Evolutionary conservation across 2,888 invertebrate genomes (phyloP).

Genomic region (Drosophila cracens): DNA sequence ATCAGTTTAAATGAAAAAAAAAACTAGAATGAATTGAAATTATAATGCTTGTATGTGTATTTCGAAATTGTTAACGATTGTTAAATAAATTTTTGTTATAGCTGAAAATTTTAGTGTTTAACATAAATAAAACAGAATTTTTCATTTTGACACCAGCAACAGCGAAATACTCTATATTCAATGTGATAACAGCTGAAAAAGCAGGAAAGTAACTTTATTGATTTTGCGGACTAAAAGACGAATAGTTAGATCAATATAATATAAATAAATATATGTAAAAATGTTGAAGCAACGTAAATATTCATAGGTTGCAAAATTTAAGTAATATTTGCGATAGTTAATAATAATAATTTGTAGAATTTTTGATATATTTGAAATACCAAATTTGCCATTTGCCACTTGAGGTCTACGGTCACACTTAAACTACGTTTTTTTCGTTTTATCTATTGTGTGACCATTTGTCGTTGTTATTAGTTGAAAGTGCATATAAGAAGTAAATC

Average conservation of each 20-base stretch:
- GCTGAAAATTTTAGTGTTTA: background rate
- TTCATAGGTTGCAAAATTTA: background rate
- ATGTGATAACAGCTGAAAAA: background rate
- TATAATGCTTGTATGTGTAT: constrained; percentile 9
- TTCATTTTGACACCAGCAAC: background rate
- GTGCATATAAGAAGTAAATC: constrained; percentile 53
- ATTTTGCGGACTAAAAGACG: too few species aligned
- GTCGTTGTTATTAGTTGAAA: constrained; percentile 65
- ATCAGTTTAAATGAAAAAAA: constrained; percentile 9
- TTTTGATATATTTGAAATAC: constrained; percentile 28
- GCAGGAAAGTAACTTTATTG: background rate
- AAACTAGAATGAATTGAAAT: background rate
- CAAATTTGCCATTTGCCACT: background rate
- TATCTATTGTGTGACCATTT: constrained; percentile 63
- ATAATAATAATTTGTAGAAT: constrained; percentile 1
- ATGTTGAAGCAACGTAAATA: background rate
- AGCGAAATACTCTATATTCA: too few species aligned
- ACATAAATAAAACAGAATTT: background rate
- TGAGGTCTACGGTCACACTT: constrained; percentile 36
- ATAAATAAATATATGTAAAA: background rate
- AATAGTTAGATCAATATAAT: background rate
- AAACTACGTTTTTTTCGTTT: constrained; percentile 54
- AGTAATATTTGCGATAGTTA: background rate
- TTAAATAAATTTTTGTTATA: constrained; percentile 25
- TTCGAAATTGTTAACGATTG: constrained; percentile 22